Base-by-base conservation (phyloP, 2,888 invertebrate species). In the Chymomyza amoena region DNA sequence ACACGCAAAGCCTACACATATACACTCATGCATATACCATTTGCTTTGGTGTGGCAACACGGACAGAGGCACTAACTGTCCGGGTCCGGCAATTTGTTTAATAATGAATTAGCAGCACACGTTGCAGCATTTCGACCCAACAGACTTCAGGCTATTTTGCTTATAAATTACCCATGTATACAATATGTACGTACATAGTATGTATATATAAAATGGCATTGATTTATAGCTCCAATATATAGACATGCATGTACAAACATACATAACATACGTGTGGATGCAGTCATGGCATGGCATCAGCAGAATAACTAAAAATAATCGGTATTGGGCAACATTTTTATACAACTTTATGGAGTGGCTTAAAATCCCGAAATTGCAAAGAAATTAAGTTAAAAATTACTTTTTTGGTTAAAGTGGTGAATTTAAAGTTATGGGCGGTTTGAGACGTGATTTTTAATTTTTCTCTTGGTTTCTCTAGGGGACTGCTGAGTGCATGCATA, bases 31-130 rank as follows among this genome's bases (percentile, higher is more conserved):
- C 57, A 56, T 15, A 20, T 9, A 56, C 20, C 25, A 2, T 54
- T 16, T 9, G 20, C 9, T 51, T 51, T 54, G 54, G 54, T 20
- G 13, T 13, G 39, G 39, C 39, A 13, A 7, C 39, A 45, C 39
- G 39, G n/a, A n/a, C n/a, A n/a, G n/a, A n/a, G 10, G 39, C 39
- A 45, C 39, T 45, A 45, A 45, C 39, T 45, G 39, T 45, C 63
- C 66, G 45, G 62, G 66, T 63, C 70, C 39, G 64, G 61, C 64
- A 66, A 61, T 66, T 67, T 64, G 70, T 63, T 74, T 64, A 74
- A 74, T 74, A 73, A 70, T 73, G 62, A 74, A 74, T 73, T 70
- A 74, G 66, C 18, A 74, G 66, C 18, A 60, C 62, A 9, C 18
- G 20, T 54, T 16, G 54, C 54, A 16, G 20, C 39, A 13, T 54